Percentiles rank a stretch among this genome's conserved stretches.
phyloP scores from a whole-genome alignment of 2,888 invertebrate species.

The Machimus atricapillus region DNA sequence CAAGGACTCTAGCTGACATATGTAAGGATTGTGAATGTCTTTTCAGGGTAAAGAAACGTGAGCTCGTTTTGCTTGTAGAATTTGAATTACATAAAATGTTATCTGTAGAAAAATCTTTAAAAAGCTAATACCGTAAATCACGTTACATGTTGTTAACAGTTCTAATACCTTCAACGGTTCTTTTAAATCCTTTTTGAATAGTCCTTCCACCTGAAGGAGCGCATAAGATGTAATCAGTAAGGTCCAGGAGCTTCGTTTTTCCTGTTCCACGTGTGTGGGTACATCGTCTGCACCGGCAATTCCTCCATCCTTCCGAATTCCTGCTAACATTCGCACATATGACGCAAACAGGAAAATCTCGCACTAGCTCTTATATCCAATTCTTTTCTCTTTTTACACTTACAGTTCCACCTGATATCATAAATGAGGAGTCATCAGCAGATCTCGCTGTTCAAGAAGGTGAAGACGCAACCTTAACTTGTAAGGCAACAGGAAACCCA shows the following conservation, averaged over 20 bases:
- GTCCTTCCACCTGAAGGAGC: not conserved
- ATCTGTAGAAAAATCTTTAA: not conserved
- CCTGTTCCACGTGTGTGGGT: not conserved
- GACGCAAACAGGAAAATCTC: not conserved
- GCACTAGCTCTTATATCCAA: not conserved
- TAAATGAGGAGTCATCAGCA: conserved; percentile 76
- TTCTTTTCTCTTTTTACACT: conserved; percentile 35
- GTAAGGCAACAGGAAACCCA: conserved; percentile 83
- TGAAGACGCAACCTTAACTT: conserved; percentile 76
- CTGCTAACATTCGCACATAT: not conserved
- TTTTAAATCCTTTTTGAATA: not conserved
- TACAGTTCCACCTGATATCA: conserved; percentile 79
- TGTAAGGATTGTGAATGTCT: no score
- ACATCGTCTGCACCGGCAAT: not conserved
- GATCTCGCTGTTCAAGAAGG: conserved; percentile 82
- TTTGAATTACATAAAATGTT: not conserved
- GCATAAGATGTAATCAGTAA: not conserved
- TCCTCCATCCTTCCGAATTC: not conserved
- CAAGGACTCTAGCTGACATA: no score
- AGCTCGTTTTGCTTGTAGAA: no score
- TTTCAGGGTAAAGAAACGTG: no score
- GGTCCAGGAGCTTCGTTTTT: not conserved
- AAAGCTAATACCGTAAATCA: not conserved
- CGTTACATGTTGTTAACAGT: not conserved
- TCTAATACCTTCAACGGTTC: not conserved